Percentiles rank a stretch among this genome's conserved stretches.
Evolutionary conservation across 2,113 vertebrate genomes (phyloP).

Genomic region (Dromas ardeola): DNA sequence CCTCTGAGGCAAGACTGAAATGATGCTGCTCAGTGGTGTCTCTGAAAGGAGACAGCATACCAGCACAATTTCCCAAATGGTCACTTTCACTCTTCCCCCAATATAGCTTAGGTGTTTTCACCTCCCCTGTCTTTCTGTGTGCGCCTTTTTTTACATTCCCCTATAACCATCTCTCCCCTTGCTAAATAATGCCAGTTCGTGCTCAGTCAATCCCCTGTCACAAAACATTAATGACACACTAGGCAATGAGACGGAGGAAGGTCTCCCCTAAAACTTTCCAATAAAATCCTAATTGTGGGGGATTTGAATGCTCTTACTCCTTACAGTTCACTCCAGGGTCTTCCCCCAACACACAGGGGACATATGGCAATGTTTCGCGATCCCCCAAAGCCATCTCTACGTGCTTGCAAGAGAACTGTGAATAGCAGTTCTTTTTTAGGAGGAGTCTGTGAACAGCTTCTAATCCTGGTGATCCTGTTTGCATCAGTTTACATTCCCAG

Average conservation of each 20-base stretch:
- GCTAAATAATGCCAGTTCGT: not conserved
- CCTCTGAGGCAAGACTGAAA: not conserved
- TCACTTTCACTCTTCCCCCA: not conserved
- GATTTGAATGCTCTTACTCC: not conserved
- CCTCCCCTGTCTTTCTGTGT: not conserved
- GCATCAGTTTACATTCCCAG: slow-evolving; percentile 18
- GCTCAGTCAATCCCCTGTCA: not conserved
- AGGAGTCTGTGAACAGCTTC: slow-evolving; percentile 2
- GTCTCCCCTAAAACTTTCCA: not conserved
- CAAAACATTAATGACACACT: not conserved
- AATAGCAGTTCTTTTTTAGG: slow-evolving; percentile 22
- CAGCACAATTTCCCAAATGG: not conserved
- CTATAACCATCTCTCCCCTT: not conserved
- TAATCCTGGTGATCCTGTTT: slow-evolving; percentile 38
- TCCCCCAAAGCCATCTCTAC: not conserved
- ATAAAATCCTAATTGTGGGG: not conserved
- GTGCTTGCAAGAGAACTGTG: not conserved
- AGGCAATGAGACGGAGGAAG: not conserved
- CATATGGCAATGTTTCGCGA: not conserved
- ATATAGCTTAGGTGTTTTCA: not conserved
- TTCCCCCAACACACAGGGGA: not conserved
- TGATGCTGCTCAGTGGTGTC: not conserved
- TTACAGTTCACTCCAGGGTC: not conserved
- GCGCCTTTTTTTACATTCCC: not conserved
- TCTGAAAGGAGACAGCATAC: not conserved